A percentile compares a stretch with the other conserved stretches of the same genome.
phyloP scores from a whole-genome alignment of 2,888 invertebrate species.

The Rugalucina vietnamica region DNA sequence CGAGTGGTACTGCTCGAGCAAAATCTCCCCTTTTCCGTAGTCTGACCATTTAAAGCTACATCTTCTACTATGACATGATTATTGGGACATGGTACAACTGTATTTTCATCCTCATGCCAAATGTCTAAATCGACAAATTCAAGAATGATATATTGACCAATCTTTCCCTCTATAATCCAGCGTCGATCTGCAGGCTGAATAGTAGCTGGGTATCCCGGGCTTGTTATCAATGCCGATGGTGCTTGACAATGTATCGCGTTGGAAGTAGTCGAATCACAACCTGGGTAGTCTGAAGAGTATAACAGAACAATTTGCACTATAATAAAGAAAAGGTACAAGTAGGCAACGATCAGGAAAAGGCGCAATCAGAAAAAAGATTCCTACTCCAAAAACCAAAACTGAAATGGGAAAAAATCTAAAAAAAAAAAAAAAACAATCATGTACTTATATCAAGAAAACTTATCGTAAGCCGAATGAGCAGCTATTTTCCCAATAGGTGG shows the following conservation, averaged over 20 bases:
- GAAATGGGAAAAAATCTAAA: too few relatives aligned
- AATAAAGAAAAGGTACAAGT: too few relatives aligned
- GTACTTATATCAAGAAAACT: too few relatives aligned
- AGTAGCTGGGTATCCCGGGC: constrained; percentile 41
- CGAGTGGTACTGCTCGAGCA: neutral
- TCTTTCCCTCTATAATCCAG: constrained; percentile 24
- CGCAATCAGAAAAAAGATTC: too few relatives aligned
- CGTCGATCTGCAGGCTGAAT: neutral
- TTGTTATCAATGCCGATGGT: constrained; percentile 36
- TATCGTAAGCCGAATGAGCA: too few relatives aligned
- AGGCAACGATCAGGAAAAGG: too few relatives aligned
- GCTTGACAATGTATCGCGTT: constrained; percentile 28
- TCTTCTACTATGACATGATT: neutral
- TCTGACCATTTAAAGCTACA: neutral
- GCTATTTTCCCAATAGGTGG: too few relatives aligned
- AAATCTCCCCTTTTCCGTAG: neutral
- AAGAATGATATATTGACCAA: constrained; percentile 25
- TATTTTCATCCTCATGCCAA: neutral
- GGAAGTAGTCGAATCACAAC: constrained; percentile 47
- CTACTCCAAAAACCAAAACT: too few relatives aligned
- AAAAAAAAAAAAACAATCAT: too few relatives aligned
- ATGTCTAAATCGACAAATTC: neutral
- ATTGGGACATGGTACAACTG: neutral
- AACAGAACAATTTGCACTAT: too few relatives aligned
- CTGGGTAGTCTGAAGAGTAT: constrained; percentile 57